phyloP scores from a whole-genome alignment of 2,113 vertebrate species.

The Poicephalus gulielmi region DNA sequence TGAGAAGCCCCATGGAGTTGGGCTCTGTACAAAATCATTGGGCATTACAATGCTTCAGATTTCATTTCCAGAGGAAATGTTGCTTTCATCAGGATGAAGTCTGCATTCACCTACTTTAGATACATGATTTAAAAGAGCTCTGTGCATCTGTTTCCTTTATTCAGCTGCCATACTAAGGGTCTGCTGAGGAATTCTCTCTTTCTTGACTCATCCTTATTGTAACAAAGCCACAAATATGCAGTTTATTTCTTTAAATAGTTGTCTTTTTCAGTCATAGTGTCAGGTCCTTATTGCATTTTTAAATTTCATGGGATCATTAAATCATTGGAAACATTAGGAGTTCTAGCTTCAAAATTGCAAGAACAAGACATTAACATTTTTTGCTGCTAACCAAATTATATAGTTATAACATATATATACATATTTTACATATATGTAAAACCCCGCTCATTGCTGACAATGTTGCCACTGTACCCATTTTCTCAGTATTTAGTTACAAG shows the following conservation, averaged over 20 bases:
- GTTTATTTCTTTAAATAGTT: neutral
- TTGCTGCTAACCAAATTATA: neutral
- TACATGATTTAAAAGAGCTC: neutral
- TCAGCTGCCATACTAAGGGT: neutral
- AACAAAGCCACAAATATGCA: neutral
- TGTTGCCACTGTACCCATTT: neutral
- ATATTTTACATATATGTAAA: neutral
- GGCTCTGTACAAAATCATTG: neutral
- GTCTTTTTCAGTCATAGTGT: neutral
- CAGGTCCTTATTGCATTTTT: neutral
- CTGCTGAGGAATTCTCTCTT: neutral
- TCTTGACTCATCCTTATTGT: neutral
- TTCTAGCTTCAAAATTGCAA: neutral
- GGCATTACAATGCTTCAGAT: neutral
- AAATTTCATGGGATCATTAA: neutral
- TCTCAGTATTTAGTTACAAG: neutral
- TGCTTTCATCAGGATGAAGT: neutral
- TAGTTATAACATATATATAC: neutral
- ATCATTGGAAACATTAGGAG: neutral
- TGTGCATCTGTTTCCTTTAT: neutral
- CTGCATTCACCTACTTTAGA: neutral
- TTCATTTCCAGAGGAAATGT: neutral
- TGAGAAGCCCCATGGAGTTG: neutral
- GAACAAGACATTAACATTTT: neutral
- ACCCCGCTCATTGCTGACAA: neutral